A percentile compares a stretch with the other conserved stretches of the same genome.
Conservation (phyloP, 1,140 invertebrate species). For the Ptiloglossa arizonensis region DNA sequence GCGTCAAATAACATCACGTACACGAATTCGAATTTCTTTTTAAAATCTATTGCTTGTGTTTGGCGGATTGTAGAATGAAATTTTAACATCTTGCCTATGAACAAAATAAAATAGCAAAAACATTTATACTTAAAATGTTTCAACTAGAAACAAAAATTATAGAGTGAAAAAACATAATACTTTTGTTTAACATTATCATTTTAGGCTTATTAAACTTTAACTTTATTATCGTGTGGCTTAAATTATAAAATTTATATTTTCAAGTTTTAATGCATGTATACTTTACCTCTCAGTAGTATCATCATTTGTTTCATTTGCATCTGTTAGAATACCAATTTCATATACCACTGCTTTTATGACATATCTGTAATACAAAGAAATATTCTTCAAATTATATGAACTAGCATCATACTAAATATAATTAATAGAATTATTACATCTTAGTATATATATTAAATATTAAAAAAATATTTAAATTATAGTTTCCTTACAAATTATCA, state of each 20-base stretch:
- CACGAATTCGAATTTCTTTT: neutral
- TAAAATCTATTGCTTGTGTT: neutral
- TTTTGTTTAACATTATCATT: neutral
- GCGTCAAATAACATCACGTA: neutral
- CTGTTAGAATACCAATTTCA: constrained; percentile 84
- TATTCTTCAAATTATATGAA: neutral
- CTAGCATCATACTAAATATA: neutral
- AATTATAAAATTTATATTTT: neutral
- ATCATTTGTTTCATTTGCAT: constrained; percentile 76
- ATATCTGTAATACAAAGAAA: constrained; percentile 73
- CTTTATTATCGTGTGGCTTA: neutral
- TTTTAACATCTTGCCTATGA: constrained; percentile 80
- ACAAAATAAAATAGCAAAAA: constrained; percentile 8
- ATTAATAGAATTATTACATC: neutral
- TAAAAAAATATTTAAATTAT: neutral
- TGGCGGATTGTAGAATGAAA: constrained; percentile 82
- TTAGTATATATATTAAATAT: neutral
- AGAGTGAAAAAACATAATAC: neutral
- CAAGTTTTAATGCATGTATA: neutral
- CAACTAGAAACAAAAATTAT: neutral
- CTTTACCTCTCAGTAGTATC: constrained; percentile 70
- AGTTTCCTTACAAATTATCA: constrained; percentile 38
- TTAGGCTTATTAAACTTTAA: neutral
- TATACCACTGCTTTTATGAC: constrained; percentile 84
- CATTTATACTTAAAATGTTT: too few species aligned